Conservation (phyloP, 2,113 vertebrate species). For the Artemisiospiza belli region DNA sequence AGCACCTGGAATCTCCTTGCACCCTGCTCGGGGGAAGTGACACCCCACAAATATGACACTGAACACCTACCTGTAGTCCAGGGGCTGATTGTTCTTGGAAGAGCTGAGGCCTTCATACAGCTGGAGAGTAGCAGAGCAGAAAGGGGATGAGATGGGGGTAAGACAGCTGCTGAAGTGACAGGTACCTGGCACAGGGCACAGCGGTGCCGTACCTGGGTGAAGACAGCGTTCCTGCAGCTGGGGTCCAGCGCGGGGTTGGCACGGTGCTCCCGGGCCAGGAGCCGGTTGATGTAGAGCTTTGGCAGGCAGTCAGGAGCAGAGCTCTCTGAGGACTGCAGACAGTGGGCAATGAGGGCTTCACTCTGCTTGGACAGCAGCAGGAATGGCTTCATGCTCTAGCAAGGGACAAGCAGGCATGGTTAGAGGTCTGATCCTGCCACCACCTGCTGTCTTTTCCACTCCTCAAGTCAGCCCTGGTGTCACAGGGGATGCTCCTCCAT, state of each 20-base stretch:
- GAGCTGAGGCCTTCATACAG: conserved; percentile 92
- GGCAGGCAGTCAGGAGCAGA: conserved; percentile 82
- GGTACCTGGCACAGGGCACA: fast-evolving
- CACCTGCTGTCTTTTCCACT: fast-evolving
- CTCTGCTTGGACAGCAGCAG: conserved; percentile 89
- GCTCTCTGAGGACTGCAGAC: conserved; percentile 91
- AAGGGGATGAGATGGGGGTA: not conserved
- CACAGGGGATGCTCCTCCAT: not conserved
- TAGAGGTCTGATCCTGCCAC: not conserved
- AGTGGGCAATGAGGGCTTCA: conserved; percentile 85
- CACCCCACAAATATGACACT: not conserved
- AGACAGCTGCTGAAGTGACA: not conserved
- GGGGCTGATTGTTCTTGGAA: conserved; percentile 87
- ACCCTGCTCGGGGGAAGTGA: fast-evolving
- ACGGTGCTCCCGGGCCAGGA: conserved; percentile 90
- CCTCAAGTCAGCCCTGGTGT: not conserved
- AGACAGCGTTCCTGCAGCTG: conserved; percentile 85
- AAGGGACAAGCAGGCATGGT: not conserved
- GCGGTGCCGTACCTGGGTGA: conserved; percentile 81
- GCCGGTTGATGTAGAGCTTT: conserved; percentile 90
- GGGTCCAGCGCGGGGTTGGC: conserved; percentile 85
- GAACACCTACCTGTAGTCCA: conserved; percentile 89
- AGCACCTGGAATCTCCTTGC: not conserved
- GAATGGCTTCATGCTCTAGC: conserved; percentile 91
- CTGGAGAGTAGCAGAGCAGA: conserved; percentile 48